Evolutionary conservation across 2,888 invertebrate genomes (phyloP).

Genomic region (Lamellibrachia columna): DNA sequence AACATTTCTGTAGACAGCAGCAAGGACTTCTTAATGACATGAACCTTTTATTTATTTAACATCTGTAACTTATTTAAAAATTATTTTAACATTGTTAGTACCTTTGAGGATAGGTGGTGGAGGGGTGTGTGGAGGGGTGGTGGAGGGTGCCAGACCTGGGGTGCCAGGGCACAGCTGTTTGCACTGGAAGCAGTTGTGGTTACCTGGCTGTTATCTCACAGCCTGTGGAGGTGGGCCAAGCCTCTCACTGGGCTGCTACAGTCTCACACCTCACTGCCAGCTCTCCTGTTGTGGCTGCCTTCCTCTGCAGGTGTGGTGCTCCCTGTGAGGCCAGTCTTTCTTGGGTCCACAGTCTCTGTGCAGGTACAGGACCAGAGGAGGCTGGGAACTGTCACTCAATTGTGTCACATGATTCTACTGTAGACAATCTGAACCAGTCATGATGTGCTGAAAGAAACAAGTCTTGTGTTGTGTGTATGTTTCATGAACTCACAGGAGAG

Average conservation of each 20-base stretch:
- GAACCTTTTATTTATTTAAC: no score
- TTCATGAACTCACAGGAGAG: background rate
- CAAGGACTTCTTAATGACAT: no score
- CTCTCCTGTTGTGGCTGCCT: background rate
- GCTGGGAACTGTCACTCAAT: background rate
- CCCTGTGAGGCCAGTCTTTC: background rate
- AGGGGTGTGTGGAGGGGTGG: background rate
- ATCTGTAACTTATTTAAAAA: no score
- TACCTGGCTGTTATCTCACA: background rate
- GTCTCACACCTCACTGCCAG: background rate
- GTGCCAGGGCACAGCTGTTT: conserved; percentile 1
- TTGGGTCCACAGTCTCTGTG: no score
- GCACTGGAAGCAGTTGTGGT: background rate
- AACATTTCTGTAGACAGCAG: no score
- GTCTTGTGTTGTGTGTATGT: background rate
- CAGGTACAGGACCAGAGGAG: background rate
- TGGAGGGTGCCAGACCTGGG: background rate
- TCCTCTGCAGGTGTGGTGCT: background rate
- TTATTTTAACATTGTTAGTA: no score
- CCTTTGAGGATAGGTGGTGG: background rate
- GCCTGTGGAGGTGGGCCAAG: background rate
- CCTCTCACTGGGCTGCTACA: background rate
- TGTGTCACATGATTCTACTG: background rate
- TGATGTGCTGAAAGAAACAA: background rate
- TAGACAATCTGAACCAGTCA: background rate